phyloP scores from a whole-genome alignment of 2,888 invertebrate genomes.

The Corythucha ciliata region DNA sequence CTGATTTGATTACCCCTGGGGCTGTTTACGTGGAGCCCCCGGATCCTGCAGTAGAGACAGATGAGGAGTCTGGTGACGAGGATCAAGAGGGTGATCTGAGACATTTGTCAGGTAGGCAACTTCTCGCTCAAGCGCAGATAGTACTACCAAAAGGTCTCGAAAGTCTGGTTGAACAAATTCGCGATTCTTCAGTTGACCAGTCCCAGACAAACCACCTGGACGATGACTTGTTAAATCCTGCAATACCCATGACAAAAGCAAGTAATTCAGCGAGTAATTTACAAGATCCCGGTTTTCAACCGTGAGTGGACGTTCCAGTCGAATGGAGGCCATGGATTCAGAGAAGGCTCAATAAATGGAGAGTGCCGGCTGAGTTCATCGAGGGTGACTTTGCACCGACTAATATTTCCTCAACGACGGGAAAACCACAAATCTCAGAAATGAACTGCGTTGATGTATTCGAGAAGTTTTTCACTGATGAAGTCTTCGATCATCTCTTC shows the following conservation, averaged over 20 bases:
- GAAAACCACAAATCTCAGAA: neutral
- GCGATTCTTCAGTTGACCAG: too few species aligned
- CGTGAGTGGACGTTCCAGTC: too few species aligned
- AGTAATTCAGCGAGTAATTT: too few species aligned
- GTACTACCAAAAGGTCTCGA: constrained; percentile 8
- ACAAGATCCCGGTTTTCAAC: too few species aligned
- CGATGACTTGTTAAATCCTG: too few species aligned
- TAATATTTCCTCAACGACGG: neutral
- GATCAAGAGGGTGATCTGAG: constrained; percentile 15
- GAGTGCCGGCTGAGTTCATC: neutral
- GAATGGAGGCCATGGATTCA: too few species aligned
- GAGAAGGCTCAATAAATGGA: neutral
- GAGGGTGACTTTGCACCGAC: neutral
- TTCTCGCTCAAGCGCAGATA: constrained; percentile 22
- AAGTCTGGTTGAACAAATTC: too few species aligned
- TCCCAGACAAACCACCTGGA: too few species aligned
- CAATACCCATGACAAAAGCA: too few species aligned
- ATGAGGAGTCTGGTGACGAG: constrained; percentile 27
- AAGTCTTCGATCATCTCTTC: neutral
- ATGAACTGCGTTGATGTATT: neutral
- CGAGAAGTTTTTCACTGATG: neutral
- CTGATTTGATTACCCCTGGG: neutral
- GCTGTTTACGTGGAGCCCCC: constrained; percentile 22
- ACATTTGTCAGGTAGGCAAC: constrained; percentile 25
- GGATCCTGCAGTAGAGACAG: constrained; percentile 19